Evolutionary conservation across 2,797 vertebrate species (phyloP).

Genomic region (Propithecus deckenii): DNA sequence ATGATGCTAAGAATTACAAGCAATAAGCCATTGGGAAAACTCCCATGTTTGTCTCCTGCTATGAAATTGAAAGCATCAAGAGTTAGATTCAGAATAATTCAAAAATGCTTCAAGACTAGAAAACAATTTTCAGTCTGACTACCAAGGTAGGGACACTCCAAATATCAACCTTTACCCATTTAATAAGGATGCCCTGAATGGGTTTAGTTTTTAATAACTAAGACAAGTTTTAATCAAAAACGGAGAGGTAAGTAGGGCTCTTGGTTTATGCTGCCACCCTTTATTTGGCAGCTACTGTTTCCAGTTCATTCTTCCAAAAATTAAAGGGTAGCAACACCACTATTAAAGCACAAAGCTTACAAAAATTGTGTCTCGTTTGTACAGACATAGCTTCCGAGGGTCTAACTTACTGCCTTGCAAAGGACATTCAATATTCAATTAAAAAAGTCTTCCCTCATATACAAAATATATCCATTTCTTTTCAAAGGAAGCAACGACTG

Average conservation of each 20-base stretch:
- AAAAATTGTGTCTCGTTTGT: not conserved
- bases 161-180: not conserved
- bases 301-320: not conserved
- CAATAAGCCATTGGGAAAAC: not conserved
- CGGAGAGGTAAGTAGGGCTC: not conserved
- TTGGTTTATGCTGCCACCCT: not conserved
- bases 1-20: not conserved
- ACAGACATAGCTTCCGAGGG: not conserved
- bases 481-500: not conserved
- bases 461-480: constrained; percentile 37
- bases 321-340: not conserved
- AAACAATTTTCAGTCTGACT: not conserved
- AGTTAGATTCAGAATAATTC: not conserved
- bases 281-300: not conserved
- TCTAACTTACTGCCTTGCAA: not conserved
- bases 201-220: not conserved
- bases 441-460: constrained; percentile 22
- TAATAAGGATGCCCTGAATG: not conserved
- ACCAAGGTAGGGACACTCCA: not conserved
- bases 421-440: not conserved
- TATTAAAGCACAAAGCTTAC: not conserved
- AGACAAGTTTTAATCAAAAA: not conserved
- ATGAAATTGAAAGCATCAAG: not conserved
- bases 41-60: not conserved
- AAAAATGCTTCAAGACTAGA: not conserved